Base-by-base conservation (phyloP, 2,113 vertebrate genomes). In the Podarcis muralis region DNA sequence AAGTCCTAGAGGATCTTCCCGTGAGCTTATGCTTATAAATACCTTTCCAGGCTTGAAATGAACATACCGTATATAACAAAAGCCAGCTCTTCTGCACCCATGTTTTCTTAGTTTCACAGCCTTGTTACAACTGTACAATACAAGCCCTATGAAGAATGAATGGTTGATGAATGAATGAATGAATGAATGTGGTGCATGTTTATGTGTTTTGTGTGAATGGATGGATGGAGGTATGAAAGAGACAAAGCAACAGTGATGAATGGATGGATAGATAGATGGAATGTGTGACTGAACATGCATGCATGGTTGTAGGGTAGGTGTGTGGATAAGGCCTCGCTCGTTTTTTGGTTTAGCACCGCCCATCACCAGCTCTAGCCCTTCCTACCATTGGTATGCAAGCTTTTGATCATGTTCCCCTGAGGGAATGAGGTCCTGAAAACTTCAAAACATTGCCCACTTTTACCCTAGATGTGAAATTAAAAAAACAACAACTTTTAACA, bases 51-150 rank as follows among this genome's bases (percentile, higher is more conserved):
- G 77, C 88, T 0, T 1, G 75, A 40, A 65, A 66, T 40, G 2
- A 32, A n/a, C 57, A 77, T 66, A n/a, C n/a, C n/a, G n/a, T n/a
- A 84, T 92, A 81, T 83, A 71, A 88, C 89, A 9, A 11, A 83
- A 32, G 66, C 3, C 57, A 82, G 82, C 62, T 91, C 68, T 69
- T 89, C 66, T 79, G 30, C 66, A 74, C 89, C 79, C 89, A 68
- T 62, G 25, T 59, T 53, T 75, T 6, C 0, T 57, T 77, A 79
- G 6, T 12, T 9, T 87, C 86, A 88, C 32, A 84, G 5, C 8
- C 16, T 40, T 90, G 40, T 23, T 30, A 0, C 59, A 85, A 85
- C 59, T 87, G 4, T 87, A 87, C 8, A 32, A 5, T 15, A 32
- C 69, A 72, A 72, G 69, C 27, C 59, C 59, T 62, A 62, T 20